Evolutionary conservation across 2,888 invertebrate genomes (phyloP).

Genomic region (Anthoptus insignis): DNA sequence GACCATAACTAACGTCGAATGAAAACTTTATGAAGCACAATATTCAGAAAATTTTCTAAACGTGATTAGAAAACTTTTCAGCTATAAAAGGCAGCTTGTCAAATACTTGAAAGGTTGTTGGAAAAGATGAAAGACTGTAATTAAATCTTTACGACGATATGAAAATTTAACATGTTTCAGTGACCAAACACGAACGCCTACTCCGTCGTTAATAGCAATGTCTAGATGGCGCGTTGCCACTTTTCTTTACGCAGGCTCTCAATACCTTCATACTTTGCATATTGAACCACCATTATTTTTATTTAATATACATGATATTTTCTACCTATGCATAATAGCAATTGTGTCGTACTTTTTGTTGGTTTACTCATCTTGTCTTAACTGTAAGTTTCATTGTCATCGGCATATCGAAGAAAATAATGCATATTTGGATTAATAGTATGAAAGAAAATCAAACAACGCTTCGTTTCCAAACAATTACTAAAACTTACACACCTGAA

Average conservation of each 20-base stretch:
- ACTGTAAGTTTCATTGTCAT: no score
- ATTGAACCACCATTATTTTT: neutral
- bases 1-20: neutral
- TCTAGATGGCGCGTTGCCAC: neutral
- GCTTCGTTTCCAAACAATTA: no score
- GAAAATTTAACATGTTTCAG: constrained; percentile 21
- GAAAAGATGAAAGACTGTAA: constrained; percentile 33
- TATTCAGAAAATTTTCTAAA: constrained; percentile 24
- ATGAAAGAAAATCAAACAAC: no score
- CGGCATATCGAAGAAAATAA: no score
- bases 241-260: constrained; percentile 11
- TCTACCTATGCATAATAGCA: no score
- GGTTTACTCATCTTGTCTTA: no score
- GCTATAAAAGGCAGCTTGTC: constrained; percentile 32
- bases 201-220: constrained; percentile 23
- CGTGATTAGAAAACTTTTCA: constrained; percentile 32
- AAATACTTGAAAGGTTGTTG: constrained; percentile 25
- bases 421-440: no score
- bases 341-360: no score
- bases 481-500: no score
- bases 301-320: no score
- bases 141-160: constrained; percentile 24
- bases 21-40: constrained; percentile 23
- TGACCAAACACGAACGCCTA: constrained; percentile 28
- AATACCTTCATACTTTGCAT: neutral